phyloP scores from a whole-genome alignment of 1,140 invertebrate genomes.

The Rhopalosiphum padi region DNA sequence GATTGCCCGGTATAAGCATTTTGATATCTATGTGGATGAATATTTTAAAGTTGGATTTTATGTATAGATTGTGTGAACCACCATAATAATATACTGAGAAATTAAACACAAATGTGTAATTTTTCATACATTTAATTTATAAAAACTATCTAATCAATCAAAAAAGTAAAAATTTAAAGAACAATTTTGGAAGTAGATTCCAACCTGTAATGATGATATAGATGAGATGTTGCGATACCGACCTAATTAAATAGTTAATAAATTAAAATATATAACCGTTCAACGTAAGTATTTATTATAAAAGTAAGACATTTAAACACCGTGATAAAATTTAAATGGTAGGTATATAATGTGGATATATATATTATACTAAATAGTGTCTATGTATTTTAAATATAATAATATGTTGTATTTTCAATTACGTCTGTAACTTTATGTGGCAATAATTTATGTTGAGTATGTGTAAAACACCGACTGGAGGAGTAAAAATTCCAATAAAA shows the following conservation, averaged over 20 bases:
- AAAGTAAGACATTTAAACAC: not conserved
- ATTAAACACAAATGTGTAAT: not conserved
- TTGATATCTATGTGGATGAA: no score
- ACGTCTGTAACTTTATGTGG: not conserved
- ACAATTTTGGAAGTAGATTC: not conserved
- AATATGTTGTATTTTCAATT: slow-evolving; percentile 1
- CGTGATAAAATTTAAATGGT: not conserved
- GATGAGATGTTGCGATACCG: not conserved
- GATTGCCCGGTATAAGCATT: no score
- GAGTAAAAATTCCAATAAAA: slow-evolving; percentile 14
- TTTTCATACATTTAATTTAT: not conserved
- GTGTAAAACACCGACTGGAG: not conserved
- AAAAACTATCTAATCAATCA: not conserved
- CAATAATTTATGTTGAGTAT: not conserved
- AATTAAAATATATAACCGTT: not conserved
- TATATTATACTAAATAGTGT: not conserved
- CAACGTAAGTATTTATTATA: not conserved
- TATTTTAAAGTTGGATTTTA: no score
- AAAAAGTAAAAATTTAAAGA: not conserved
- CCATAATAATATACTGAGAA: no score
- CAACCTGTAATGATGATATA: not conserved
- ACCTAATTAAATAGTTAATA: not conserved
- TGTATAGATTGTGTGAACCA: no score
- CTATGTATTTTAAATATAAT: not conserved
- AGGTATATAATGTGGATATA: not conserved